These are phyloP conservation scores for Neopipo cinnamomea DNA, from an alignment of 2,113 vertebrate genomes.

Conservation along the genomic window DNA sequence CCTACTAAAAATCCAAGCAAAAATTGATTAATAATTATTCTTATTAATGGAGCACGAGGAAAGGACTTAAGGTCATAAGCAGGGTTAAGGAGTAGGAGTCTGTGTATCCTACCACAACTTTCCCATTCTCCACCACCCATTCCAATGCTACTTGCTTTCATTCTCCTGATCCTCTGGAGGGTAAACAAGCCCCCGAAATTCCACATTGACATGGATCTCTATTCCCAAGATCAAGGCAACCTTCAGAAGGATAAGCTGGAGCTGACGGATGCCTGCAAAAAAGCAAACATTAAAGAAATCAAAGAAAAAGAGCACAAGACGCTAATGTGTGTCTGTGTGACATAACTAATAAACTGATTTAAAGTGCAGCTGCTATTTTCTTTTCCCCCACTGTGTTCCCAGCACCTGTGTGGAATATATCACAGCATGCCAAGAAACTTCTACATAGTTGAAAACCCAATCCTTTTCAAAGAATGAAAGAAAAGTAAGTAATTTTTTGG, in stretches of 20 bases:
- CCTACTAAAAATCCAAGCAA: not conserved
- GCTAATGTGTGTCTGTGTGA: not conserved
- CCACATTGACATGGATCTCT: slow-evolving; percentile 96
- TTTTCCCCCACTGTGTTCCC: not conserved
- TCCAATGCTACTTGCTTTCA: slow-evolving; percentile 80
- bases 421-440: not conserved
- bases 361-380: not conserved
- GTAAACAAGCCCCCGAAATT: slow-evolving; percentile 92
- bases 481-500: not conserved
- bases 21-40: not conserved
- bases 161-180: slow-evolving; percentile 94
- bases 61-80: not conserved
- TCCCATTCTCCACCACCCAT: not conserved
- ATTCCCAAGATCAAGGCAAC: slow-evolving; percentile 94
- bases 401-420: not conserved
- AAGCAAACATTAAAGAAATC: not conserved
- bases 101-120: not conserved
- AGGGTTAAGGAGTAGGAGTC: not conserved
- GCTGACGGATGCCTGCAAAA: slow-evolving; percentile 93
- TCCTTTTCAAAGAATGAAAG: not conserved
- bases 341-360: not conserved
- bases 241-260: slow-evolving; percentile 96
- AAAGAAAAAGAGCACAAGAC: not conserved
- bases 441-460: not conserved
- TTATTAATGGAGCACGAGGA: not conserved